These are phyloP conservation scores for Anastrepha ludens DNA, from an alignment of 1,140 invertebrate genomes.

Conservation along the genomic window DNA sequence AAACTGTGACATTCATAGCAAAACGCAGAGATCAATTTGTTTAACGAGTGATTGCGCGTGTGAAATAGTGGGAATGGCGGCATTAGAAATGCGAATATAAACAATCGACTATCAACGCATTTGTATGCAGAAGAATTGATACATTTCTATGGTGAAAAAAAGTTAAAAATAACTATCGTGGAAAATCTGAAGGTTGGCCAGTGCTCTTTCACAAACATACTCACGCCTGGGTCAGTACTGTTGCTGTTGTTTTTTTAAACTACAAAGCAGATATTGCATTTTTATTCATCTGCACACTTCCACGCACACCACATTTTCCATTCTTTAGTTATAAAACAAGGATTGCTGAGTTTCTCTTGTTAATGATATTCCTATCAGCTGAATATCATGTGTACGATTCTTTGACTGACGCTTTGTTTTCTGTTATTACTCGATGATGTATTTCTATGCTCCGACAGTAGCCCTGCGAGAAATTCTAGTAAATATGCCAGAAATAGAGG, in stretches of 20 bases:
- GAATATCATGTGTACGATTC: neutral
- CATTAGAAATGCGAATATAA: neutral
- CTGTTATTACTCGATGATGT: neutral
- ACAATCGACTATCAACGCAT: neutral
- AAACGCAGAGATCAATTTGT: neutral
- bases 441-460: no score
- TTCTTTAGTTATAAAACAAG: neutral
- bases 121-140: neutral
- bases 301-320: neutral
- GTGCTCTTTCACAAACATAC: no score
- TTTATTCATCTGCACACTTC: neutral
- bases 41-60: neutral
- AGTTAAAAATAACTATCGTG: neutral
- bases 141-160: neutral
- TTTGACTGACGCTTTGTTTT: neutral
- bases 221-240: neutral
- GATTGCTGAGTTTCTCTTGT: neutral
- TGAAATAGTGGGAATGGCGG: neutral
- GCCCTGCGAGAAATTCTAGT: no score
- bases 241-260: neutral
- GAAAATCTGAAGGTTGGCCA: neutral
- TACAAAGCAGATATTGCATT: neutral
- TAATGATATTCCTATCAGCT: constrained; percentile 29
- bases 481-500: no score
- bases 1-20: neutral